Base-by-base conservation (phyloP, 64 coral and sea anemone species). In the Stylophora pistillata region DNA sequence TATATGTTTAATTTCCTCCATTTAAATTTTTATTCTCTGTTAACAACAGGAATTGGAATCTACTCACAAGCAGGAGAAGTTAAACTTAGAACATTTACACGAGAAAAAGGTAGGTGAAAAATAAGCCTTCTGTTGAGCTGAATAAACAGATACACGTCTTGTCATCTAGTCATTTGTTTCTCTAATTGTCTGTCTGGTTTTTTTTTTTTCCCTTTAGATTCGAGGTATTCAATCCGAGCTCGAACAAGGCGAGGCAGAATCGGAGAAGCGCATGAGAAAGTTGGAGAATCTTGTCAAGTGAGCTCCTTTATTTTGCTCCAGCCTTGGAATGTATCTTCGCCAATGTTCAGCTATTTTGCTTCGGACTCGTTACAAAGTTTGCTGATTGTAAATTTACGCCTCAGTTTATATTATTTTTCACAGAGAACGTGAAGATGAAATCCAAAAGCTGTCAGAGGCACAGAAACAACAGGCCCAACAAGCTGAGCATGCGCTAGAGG, bases 381-480 rank as follows among this genome's bases (percentile, higher is more conserved):
- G 3, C 4, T 66, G 20, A n/a, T n/a, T n/a, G 20, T 66, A 9
- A n/a, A n/a, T 66, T 66, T 20, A 66, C 63, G 2, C 18, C 25
- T 66, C 25, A 66, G 20, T 10, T 66, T n/a, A 76, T 14, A 71
- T 26, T 13, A 12, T n/a, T 82, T 87, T 60, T 18, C 78, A 54
- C 52, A 99, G 97, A 72, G 97, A 99, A 37, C 93, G 93, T 6
- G 87, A 93, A 5, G 93, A 89, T 62, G 72, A 99, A 65, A 86
- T 99, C 18, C 63, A 85, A 59, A 94, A 85, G 23, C 65, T 89
- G 11, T 79, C 87, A 15, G 90, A 95, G 27, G 77, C 78, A 18
- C 90, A 95, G 53, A 92, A 95, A n/a, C 93, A 95, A 31, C 93
- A 95, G 27, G 87, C 90, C 2, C 69, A 95, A 33, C 93, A 99